Evolutionary conservation across 2,797 vertebrate species (phyloP), one percentile per base, ranked within the genome.

Genomic region (Thamnophis elegans): DNA sequence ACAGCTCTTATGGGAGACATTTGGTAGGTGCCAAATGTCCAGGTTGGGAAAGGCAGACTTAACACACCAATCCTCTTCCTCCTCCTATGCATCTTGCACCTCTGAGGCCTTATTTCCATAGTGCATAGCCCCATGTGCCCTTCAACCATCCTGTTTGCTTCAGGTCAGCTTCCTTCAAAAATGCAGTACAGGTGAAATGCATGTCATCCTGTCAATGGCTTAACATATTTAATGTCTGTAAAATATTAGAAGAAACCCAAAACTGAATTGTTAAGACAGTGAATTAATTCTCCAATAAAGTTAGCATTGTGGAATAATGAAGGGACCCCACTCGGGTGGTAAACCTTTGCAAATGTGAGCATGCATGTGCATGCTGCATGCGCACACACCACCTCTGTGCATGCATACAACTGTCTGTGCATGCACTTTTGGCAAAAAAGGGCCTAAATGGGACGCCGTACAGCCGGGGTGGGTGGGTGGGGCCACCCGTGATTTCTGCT

Each of bases 141-240:
- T 86, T 90, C 59, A 54, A 78, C 42, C 51, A 11, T 51, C 90
- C 51, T 51, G 26, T 65, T 65, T 65, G 68, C 65, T 89, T 28
- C 56, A 18, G 82, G 18, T n/a, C 56, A 89, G 51, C 58, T 65
- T 18, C 42, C 90, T 56, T 91, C 59, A 42, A 62, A 91, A 60
- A n/a, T n/a, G 32, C 12, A 14, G 13, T 59, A 85, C n/a, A 55
- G 7, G 13, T 88, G 89, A 62, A 42, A 36, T 26, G 16, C 68
- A 88, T 59, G 47, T 58, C 58, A 85, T 89, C 73, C 82, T 85
- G 51, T 42, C 58, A 51, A 59, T 18, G 32, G 85, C 85, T 93
- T 85, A 91, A 91, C 47, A 87, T 2, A 18, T 89, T 85, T 93
- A 68, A 93, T 62, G 58, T 89, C 92, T 85, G 59, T 82, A 91